Evolutionary conservation across 1,140 invertebrate genomes (phyloP).

Genomic region (Maconellicoccus hirsutus): DNA sequence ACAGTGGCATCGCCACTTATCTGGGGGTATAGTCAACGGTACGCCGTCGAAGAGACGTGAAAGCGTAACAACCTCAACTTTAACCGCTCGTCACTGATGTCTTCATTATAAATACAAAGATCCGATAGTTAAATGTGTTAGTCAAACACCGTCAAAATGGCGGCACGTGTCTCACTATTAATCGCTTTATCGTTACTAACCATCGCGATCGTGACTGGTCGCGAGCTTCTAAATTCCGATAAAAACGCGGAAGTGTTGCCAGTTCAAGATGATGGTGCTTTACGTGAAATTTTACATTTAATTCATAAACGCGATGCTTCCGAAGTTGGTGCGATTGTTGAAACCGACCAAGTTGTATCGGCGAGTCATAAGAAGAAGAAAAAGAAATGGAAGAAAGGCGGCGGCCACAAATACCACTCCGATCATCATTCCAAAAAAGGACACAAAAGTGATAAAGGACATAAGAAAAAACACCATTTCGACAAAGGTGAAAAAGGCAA

Average conservation of each 20-base stretch:
- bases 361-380: slow-evolving; percentile 26
- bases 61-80: slow-evolving; percentile 21
- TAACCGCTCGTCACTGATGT: slow-evolving; percentile 3
- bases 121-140: not conserved
- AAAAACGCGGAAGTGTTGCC: not conserved
- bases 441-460: slow-evolving; percentile 53
- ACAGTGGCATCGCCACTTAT: not conserved
- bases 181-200: not conserved
- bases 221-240: not conserved
- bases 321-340: not conserved
- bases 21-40: not conserved
- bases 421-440: slow-evolving; percentile 50
- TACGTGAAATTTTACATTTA: not conserved
- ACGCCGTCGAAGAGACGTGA: not conserved
- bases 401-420: slow-evolving; percentile 48
- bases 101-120: slow-evolving; percentile 13
- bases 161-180: not conserved
- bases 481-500: slow-evolving; percentile 57
- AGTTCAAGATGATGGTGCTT: slow-evolving; percentile 10
- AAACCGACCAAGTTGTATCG: slow-evolving; percentile 20
- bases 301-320: not conserved
- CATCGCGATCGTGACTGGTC: not conserved
- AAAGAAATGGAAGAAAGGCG: slow-evolving; percentile 39
- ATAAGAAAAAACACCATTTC: slow-evolving; percentile 51
- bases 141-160: slow-evolving; percentile 14